Base-by-base conservation (phyloP, 2,113 vertebrate genomes). In the Galemys pyrenaicus region DNA sequence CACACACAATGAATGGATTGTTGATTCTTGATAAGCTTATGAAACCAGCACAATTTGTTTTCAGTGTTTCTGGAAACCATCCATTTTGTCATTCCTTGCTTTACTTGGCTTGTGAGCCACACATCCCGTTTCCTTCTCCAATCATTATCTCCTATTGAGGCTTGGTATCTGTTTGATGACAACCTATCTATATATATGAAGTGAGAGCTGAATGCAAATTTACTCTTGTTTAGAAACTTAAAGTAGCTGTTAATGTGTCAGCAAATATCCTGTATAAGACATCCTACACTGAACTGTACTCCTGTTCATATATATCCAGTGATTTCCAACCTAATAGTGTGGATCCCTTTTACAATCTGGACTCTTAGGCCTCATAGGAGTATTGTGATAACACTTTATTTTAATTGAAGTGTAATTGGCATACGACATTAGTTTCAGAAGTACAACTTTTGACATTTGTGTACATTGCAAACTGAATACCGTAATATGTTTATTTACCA, bases 11-110 rank as follows among this genome's bases (percentile, higher is more conserved):
- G 28, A 64, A 65, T 64, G 17, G 28, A 60, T 6, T 64, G 28
- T 68, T 75, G 54, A 90, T 87, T 96, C 22, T 56, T 81, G 35
- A 68, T 46, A 92, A 84, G 37, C 35, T 71, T 84, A 67, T 35
- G 13, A 80, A 90, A 81, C 9, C 5, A 65, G 32, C 32, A 71
- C 80, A 54, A 28, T 92, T 41, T 77, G 6, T 92, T 24, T 86
- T 84, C 28, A 17, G 0, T 37, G 26, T 81, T 84, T 68, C 71
- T 37, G 10, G 70, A 87, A 56, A 1, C 56, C 4, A 87, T 90
- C 75, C 65, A 64, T 32, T 90, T 67, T 22, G 56, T 37, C 39
- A 56, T 78, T 85, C 15, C 12, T 83, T 80, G 41, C 80, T n/a
- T 73, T 32, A 75, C 44, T 54, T 49, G 39, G 20, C 4, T 64